These are phyloP conservation scores for Nettapus auritus DNA, from an alignment of 2,113 vertebrate genomes.

Conservation along the genomic window DNA sequence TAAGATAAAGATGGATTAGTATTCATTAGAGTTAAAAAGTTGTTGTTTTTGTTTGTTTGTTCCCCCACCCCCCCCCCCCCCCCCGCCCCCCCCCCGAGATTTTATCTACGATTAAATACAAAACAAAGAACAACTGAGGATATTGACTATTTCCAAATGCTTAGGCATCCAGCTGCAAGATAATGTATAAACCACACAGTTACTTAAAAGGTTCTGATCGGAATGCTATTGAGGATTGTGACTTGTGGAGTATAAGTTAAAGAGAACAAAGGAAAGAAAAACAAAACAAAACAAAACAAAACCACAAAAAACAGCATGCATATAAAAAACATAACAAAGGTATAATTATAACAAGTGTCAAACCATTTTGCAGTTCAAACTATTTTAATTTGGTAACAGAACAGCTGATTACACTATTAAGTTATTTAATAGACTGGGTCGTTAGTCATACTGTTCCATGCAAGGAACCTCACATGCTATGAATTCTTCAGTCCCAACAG, in stretches of 20 bases:
- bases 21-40: background rate
- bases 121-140: background rate
- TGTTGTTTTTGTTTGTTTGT: too few relatives aligned
- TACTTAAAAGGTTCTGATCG: background rate
- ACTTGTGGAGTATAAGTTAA: background rate
- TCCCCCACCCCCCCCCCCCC: too few relatives aligned
- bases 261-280: background rate
- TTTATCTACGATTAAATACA: background rate
- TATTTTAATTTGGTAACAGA: background rate
- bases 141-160: background rate
- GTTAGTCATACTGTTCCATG: background rate
- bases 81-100: background rate
- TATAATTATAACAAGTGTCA: background rate
- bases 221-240: background rate
- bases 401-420: background rate
- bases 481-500: background rate
- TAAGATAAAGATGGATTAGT: background rate
- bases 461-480: background rate
- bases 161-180: background rate
- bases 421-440: background rate
- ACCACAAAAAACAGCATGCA: too few relatives aligned
- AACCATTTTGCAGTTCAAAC: background rate
- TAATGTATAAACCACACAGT: background rate
- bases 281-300: background rate
- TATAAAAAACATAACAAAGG: background rate